A percentile compares a stretch with the other conserved stretches of the same genome.
Conservation (phyloP, 1,140 invertebrate species). For the Lasaia peninsularis region DNA sequence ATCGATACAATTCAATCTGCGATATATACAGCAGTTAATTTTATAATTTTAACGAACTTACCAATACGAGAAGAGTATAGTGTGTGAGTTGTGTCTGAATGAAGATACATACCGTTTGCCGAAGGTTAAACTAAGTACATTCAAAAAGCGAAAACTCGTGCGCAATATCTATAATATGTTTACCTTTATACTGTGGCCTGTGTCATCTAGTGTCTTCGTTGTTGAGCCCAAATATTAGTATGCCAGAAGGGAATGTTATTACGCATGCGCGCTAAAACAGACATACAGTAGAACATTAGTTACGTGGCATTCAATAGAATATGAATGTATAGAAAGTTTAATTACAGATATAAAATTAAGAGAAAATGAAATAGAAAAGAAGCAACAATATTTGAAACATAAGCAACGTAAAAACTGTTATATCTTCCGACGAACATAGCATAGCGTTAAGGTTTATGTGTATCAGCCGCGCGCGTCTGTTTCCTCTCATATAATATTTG, state of each 20-base stretch:
- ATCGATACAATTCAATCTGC: constrained; percentile 11
- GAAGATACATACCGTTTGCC: constrained; percentile 6
- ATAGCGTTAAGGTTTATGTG: constrained; percentile 57
- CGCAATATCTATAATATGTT: constrained; percentile 33
- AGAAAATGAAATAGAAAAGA: constrained; percentile 45
- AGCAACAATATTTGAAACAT: constrained; percentile 39
- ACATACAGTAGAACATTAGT: constrained; percentile 72
- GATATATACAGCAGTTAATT: constrained; percentile 22
- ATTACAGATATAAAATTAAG: constrained; percentile 18
- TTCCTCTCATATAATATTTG: constrained; percentile 47
- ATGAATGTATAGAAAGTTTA: neutral
- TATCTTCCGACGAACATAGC: constrained; percentile 42
- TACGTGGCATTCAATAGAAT: neutral
- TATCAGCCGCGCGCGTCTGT: constrained; percentile 50
- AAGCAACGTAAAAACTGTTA: constrained; percentile 41
- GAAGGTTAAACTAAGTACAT: constrained; percentile 12
- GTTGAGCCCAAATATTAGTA: constrained; percentile 69
- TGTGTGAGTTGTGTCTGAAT: constrained; percentile 17
- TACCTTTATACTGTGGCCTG: constrained; percentile 53
- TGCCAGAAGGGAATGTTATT: constrained; percentile 77
- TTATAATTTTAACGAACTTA: constrained; percentile 8
- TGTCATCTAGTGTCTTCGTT: constrained; percentile 47
- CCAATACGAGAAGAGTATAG: constrained; percentile 4
- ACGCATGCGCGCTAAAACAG: constrained; percentile 76
- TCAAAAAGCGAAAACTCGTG: constrained; percentile 34